phyloP scores from a whole-genome alignment of 2,797 vertebrate species.

The Falco concolor region DNA sequence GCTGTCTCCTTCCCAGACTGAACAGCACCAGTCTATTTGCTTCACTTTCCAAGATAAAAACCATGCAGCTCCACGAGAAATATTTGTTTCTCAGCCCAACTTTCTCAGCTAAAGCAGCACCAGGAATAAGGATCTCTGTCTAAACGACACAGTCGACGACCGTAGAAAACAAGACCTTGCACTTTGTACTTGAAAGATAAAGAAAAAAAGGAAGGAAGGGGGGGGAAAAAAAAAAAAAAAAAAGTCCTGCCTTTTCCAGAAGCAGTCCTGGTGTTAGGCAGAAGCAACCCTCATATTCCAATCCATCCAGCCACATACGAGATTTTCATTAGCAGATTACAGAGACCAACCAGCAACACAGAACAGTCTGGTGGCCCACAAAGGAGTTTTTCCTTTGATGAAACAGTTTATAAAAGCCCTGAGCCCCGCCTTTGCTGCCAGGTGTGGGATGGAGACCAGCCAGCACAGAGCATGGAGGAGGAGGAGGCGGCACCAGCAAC shows the following conservation, averaged over 20 bases:
- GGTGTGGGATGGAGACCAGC: fast-evolving
- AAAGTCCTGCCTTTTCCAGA: not conserved
- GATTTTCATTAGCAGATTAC: not conserved
- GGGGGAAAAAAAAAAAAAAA: too few relatives aligned
- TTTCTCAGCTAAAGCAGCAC: not conserved
- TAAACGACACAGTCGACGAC: fast-evolving
- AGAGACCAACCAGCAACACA: not conserved
- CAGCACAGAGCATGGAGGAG: not conserved
- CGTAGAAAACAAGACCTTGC: not conserved
- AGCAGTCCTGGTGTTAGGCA: not conserved
- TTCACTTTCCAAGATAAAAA: not conserved
- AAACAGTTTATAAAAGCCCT: not conserved
- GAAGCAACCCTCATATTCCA: not conserved
- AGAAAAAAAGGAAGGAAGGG: too few relatives aligned
- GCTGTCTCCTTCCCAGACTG: not conserved
- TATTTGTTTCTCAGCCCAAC: not conserved
- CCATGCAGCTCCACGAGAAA: not conserved
- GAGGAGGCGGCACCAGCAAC: not conserved
- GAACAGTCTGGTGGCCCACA: not conserved
- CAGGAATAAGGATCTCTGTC: not conserved
- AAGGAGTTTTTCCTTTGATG: not conserved
- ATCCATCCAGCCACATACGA: not conserved
- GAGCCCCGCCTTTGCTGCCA: not conserved
- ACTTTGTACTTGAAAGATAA: not conserved
- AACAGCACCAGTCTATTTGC: not conserved